Percentiles rank a stretch among this genome's conserved stretches.
Conservation (phyloP, 2,888 invertebrate species). For the Prionchulus punctatus region DNA sequence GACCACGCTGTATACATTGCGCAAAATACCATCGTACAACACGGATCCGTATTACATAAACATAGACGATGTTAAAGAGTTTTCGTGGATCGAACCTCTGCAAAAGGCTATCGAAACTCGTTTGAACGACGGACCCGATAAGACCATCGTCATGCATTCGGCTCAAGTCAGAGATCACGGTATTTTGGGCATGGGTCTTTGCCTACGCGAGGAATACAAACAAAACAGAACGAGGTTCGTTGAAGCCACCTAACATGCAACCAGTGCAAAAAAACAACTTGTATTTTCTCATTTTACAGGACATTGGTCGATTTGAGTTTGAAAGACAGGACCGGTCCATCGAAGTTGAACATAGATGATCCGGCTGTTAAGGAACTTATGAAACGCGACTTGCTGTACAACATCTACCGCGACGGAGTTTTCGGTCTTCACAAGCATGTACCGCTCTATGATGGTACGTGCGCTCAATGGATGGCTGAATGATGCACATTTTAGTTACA, state of each 20-base stretch:
- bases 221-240: constrained; percentile 58
- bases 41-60: constrained; percentile 46
- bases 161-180: constrained; percentile 55
- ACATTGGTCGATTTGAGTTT: background rate
- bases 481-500: constrained; percentile 9
- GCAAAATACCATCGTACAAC: background rate
- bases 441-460: constrained; percentile 46
- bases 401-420: constrained; percentile 57
- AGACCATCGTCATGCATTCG: constrained; percentile 29
- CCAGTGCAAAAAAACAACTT: too few relatives aligned
- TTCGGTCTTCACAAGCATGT: constrained; percentile 81
- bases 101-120: constrained; percentile 55
- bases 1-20: constrained; percentile 11
- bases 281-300: too few relatives aligned
- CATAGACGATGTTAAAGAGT: constrained; percentile 50
- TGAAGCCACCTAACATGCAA: too few relatives aligned
- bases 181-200: constrained; percentile 70
- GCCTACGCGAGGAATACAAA: constrained; percentile 70
- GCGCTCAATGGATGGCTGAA: background rate
- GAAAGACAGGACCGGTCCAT: background rate
- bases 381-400: constrained; percentile 59
- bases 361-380: constrained; percentile 25
- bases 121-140: constrained; percentile 41
- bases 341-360: background rate
- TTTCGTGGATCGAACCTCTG: constrained; percentile 33